Evolutionary conservation across 2,113 vertebrate species (phyloP).

Genomic region (Arizona elegans): DNA sequence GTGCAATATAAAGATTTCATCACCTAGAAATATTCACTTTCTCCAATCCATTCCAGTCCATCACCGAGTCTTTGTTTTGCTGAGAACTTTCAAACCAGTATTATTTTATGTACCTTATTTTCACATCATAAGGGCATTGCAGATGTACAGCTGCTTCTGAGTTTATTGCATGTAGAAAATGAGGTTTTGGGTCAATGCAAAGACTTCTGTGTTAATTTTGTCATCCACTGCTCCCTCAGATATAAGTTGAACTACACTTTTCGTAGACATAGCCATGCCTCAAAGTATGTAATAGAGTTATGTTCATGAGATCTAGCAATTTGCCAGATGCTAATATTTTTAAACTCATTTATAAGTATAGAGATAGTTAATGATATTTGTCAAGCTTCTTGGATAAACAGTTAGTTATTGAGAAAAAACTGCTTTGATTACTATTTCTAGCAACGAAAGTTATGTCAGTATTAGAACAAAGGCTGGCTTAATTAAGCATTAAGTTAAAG

Average conservation of each 20-base stretch:
- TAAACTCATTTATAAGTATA: conserved; percentile 2
- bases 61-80: neutral
- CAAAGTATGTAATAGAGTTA: neutral
- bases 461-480: conserved; percentile 23
- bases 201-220: neutral
- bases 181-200: neutral
- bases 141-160: neutral
- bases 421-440: conserved; percentile 28
- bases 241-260: neutral
- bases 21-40: neutral
- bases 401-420: conserved; percentile 26
- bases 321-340: conserved; percentile 51
- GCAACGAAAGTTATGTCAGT: conserved; percentile 14
- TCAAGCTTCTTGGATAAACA: conserved; percentile 3
- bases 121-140: neutral
- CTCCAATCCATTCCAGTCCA: neutral
- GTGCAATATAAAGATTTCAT: neutral
- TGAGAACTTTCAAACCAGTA: neutral
- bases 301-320: neutral
- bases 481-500: conserved; percentile 10
- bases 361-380: neutral
- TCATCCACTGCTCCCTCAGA: neutral
- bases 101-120: neutral
- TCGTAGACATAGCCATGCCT: neutral
- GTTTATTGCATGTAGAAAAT: neutral